phyloP scores from a whole-genome alignment of 2,888 invertebrate genomes.

The Cremastinae sp. region DNA sequence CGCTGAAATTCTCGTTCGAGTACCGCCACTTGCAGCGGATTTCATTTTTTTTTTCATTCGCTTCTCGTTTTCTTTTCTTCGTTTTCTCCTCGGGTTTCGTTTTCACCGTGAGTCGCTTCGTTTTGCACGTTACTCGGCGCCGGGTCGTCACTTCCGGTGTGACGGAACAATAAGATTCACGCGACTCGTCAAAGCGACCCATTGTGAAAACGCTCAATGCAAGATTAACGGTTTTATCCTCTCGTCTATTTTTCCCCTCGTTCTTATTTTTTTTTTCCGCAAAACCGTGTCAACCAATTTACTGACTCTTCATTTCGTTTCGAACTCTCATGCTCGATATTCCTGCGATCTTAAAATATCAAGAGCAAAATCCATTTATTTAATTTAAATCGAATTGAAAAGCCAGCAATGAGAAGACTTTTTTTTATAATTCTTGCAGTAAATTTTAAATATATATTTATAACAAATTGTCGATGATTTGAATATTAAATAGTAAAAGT shows the following conservation, averaged over 20 bases:
- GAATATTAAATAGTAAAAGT: too few species aligned
- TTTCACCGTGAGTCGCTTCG: conserved; percentile 44
- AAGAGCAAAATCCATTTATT: not conserved
- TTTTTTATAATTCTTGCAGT: not conserved
- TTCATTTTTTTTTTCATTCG: conserved; percentile 5
- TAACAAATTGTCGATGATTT: too few species aligned
- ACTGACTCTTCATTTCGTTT: conserved; percentile 7
- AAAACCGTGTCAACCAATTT: conserved; percentile 12
- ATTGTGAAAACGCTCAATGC: conserved; percentile 22
- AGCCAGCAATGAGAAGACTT: not conserved
- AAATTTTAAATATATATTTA: conserved; percentile 10
- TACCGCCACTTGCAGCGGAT: conserved; percentile 5
- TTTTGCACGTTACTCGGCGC: conserved; percentile 39
- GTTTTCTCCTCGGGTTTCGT: conserved; percentile 2
- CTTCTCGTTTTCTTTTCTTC: conserved; percentile 4
- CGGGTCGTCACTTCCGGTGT: conserved; percentile 37
- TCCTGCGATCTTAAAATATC: too few species aligned
- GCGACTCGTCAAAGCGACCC: conserved; percentile 39
- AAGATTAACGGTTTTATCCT: conserved; percentile 23
- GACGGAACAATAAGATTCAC: conserved; percentile 48
- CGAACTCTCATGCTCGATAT: too few species aligned
- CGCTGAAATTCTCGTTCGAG: conserved; percentile 19
- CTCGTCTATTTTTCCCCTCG: not conserved
- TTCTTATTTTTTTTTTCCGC: not conserved
- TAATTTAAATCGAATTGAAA: not conserved